Conservation (phyloP, 2,888 invertebrate genomes). For the Zygothrica quintamaculata region DNA sequence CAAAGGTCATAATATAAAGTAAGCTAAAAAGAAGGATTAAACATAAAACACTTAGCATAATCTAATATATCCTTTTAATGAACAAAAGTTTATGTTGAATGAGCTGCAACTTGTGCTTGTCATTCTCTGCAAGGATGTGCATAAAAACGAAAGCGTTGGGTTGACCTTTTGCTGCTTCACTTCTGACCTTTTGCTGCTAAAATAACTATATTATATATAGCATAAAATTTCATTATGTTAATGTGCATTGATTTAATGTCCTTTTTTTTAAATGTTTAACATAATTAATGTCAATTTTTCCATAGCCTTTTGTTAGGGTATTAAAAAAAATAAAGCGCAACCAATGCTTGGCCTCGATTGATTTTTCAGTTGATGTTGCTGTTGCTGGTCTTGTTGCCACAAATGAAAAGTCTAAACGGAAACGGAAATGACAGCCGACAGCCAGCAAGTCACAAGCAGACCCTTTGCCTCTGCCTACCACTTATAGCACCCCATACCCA, state of each 20-base stretch:
- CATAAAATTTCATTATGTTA: too few species aligned
- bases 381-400: constrained; percentile 14
- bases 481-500: background rate
- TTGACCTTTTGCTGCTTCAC: too few species aligned
- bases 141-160: too few species aligned
- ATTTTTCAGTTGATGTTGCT: constrained; percentile 29
- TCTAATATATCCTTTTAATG: background rate
- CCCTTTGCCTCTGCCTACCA: background rate
- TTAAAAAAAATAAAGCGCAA: background rate
- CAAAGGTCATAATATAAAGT: background rate
- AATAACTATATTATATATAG: too few species aligned
- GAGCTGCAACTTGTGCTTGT: too few species aligned
- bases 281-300: too few species aligned
- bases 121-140: too few species aligned
- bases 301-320: constrained; percentile 10
- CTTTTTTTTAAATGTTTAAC: too few species aligned
- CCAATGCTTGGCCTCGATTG: constrained; percentile 34
- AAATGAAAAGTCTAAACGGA: constrained; percentile 54
- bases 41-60: background rate
- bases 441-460: constrained; percentile 17
- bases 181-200: too few species aligned
- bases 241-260: too few species aligned
- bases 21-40: background rate
- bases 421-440: constrained; percentile 53
- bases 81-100: too few species aligned